These are phyloP conservation scores for Lepidothrix coronata DNA, from an alignment of 2,113 vertebrate species.

Conservation along the genomic window DNA sequence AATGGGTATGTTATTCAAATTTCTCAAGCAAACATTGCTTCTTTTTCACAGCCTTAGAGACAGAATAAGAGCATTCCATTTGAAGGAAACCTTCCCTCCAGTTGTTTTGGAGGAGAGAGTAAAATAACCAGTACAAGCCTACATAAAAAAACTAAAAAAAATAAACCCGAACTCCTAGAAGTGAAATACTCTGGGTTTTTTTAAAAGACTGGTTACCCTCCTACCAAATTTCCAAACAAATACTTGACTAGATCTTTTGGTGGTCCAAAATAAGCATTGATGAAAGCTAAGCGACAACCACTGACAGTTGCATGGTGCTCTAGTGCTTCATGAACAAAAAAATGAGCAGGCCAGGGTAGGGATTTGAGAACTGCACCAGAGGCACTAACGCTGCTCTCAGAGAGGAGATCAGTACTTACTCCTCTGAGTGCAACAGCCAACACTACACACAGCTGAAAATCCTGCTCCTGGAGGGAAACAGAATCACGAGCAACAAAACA, in stretches of 20 bases:
- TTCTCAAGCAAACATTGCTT: neutral
- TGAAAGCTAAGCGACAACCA: neutral
- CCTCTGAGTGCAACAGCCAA: neutral
- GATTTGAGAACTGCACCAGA: neutral
- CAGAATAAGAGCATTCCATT: neutral
- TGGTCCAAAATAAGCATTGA: neutral
- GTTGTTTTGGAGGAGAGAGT: neutral
- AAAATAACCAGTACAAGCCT: neutral
- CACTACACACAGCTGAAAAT: neutral
- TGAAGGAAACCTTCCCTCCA: neutral
- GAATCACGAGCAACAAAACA: neutral
- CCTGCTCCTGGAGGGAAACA: neutral
- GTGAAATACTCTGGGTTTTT: neutral
- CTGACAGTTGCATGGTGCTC: fast-evolving
- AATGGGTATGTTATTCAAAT: neutral
- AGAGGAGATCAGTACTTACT: neutral
- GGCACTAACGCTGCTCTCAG: neutral
- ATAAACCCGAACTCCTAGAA: neutral
- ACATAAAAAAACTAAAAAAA: neutral
- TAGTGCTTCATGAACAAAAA: neutral
- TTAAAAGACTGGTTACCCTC: neutral
- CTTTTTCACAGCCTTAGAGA: neutral
- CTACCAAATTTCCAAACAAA: neutral
- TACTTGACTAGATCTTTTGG: neutral
- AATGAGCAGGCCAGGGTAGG: neutral